Conservation (phyloP, 2,797 vertebrate species). For the Arvicola amphibius region DNA sequence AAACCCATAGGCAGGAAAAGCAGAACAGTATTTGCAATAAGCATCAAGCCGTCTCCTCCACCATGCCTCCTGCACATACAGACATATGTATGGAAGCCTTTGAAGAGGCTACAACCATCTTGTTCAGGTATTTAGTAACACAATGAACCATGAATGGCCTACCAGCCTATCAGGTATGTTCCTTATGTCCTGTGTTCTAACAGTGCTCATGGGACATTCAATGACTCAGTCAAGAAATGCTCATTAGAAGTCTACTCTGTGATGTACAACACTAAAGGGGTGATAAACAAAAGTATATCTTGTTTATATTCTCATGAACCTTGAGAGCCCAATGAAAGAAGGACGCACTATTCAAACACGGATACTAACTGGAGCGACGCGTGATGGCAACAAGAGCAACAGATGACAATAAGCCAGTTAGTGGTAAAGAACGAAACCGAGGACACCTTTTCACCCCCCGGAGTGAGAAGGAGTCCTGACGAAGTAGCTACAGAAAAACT, state of each 20-base stretch:
- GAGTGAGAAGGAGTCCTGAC: background rate
- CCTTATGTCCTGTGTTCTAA: background rate
- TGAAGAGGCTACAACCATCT: background rate
- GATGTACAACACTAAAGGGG: background rate
- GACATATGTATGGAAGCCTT: background rate
- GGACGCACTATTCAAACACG: background rate
- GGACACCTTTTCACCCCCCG: background rate
- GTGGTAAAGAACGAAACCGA: background rate
- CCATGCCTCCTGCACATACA: background rate
- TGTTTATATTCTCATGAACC: background rate
- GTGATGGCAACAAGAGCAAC: background rate
- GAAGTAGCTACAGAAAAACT: background rate
- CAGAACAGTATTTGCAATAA: background rate
- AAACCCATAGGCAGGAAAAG: background rate
- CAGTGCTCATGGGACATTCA: background rate
- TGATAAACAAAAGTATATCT: background rate
- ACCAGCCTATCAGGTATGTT: background rate
- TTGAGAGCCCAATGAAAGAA: background rate
- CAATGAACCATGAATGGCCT: background rate
- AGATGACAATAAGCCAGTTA: background rate
- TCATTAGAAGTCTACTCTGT: background rate
- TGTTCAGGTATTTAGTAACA: background rate
- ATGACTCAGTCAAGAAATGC: background rate
- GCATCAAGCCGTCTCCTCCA: background rate
- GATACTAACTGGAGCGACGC: background rate